Evolutionary conservation across 2,888 invertebrate genomes (phyloP).

Genomic region (Coenonympha glycerion): DNA sequence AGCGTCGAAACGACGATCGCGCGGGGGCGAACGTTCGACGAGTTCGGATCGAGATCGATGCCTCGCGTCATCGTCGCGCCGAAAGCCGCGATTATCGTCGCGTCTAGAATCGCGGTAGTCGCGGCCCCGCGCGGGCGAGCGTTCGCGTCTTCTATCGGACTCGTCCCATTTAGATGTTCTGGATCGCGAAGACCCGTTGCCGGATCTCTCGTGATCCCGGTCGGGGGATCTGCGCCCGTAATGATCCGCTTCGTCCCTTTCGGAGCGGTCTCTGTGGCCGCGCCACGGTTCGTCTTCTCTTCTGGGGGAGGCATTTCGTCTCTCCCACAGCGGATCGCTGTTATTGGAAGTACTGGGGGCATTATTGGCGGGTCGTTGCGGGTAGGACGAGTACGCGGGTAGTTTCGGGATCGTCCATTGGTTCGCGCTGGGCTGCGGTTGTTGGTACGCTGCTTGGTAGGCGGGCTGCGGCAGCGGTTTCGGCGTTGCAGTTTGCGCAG

Average conservation of each 20-base stretch:
- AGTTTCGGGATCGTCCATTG: not conserved
- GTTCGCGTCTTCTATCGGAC: not conserved
- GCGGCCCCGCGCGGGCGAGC: not conserved
- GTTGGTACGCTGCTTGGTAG: not conserved
- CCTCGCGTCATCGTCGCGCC: not conserved
- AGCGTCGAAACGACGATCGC: not conserved
- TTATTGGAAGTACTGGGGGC: not conserved
- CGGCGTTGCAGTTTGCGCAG: not conserved
- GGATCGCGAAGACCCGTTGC: not conserved
- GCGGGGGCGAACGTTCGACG: conserved; percentile 7
- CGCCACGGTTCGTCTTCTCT: not conserved
- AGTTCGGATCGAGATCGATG: too few relatives aligned
- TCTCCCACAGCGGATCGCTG: not conserved
- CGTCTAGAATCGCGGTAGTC: not conserved
- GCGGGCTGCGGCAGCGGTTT: conserved; percentile 4
- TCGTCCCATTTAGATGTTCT: not conserved
- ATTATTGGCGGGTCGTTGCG: not conserved
- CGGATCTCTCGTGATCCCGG: not conserved
- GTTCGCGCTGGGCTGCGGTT: conserved; percentile 6
- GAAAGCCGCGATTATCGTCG: not conserved
- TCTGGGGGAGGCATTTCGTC: not conserved
- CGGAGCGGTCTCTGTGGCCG: not conserved
- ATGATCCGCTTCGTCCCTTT: not conserved
- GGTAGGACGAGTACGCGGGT: conserved; percentile 5
- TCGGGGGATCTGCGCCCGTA: not conserved